Base-by-base conservation (phyloP, 1,140 invertebrate genomes). In the Drosophila tristis region DNA sequence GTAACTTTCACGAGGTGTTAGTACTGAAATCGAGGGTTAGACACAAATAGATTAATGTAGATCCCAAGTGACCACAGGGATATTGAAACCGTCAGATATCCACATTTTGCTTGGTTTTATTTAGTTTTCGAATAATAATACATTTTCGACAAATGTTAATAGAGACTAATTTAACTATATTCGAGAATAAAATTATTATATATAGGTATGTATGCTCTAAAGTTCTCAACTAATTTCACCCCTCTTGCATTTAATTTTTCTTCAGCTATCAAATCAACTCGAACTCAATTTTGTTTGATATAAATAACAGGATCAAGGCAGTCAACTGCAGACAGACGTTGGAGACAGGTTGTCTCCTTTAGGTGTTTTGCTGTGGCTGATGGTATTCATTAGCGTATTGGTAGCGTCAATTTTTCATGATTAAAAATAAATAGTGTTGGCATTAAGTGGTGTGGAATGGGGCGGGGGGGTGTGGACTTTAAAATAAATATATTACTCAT, bases 381-480 rank as follows among this genome's bases (percentile, higher is more conserved):
- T 35, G 31, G 9, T 64, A 63, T 79, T 84, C 74, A 82, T 82
- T 78, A 70, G 70, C 54, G 64, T 58, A 57, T 53, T 61, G 31
- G 57, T 44, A 35, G 54, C 39, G 60, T 49, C 66, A 42, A 79
- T 82, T 75, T 75, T 79, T 85, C 78, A 77, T 68, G 68, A 80
- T 85, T 86, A 77, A 73, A 74, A 80, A 64, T 72, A 63, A 85
- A 76, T 77, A 80, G 60, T 80, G 81, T 85, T 86, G 81, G 73
- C 73, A 70, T 74, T 80, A 76, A 72, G 68, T 64, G 71, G 54
- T 25, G 35, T 29, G 13, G 35, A 4, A 29, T 7, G 65, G 11
- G 29, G 25, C 35, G 49, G 58, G 53, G 15, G 51, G 39, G 48
- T 42, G 39, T 47, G 49, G 59, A 57, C 50, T 55, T 55, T 67